A percentile compares a stretch with the other conserved stretches of the same genome.
These are phyloP conservation scores for Drosophila orosa DNA, from an alignment of 1,140 invertebrate species.

Conservation along the genomic window DNA sequence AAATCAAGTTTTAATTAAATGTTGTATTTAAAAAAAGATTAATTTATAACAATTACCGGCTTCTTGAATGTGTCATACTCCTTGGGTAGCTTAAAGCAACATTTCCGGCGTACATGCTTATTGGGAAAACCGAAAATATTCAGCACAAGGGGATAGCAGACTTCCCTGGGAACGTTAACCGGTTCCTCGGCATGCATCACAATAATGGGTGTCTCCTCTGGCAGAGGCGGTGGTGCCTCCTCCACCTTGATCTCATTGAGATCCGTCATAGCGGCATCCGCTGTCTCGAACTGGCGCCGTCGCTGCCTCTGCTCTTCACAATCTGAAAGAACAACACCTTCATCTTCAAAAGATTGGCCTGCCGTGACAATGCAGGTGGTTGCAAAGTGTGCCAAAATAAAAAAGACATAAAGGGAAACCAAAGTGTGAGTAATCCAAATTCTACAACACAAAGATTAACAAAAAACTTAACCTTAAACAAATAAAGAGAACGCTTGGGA, in stretches of 20 bases:
- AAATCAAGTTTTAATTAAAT: slow-evolving; percentile 1
- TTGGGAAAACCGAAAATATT: slow-evolving; percentile 46
- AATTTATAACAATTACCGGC: slow-evolving; percentile 15
- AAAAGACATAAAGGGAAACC: slow-evolving; percentile 48
- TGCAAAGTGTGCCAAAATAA: slow-evolving; percentile 48
- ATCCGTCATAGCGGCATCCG: slow-evolving; percentile 35
- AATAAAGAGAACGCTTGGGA: slow-evolving; percentile 16
- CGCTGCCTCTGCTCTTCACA: slow-evolving; percentile 47
- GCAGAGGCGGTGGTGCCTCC: not conserved
- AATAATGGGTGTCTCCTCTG: not conserved
- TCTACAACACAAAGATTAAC: slow-evolving; percentile 58
- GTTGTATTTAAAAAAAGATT: not conserved
- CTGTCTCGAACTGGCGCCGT: not conserved
- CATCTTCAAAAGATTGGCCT: slow-evolving; percentile 74
- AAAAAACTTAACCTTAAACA: slow-evolving; percentile 62
- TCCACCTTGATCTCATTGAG: slow-evolving; percentile 26
- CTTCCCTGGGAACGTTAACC: slow-evolving; percentile 30
- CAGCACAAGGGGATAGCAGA: slow-evolving; percentile 24
- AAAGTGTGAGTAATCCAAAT: slow-evolving; percentile 54
- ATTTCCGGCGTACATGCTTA: slow-evolving; percentile 27
- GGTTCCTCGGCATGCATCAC: slow-evolving; percentile 35
- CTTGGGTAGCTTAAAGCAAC: slow-evolving; percentile 39
- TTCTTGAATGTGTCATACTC: slow-evolving; percentile 52
- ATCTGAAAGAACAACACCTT: slow-evolving; percentile 79
- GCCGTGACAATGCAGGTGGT: slow-evolving; percentile 43